phyloP scores from a whole-genome alignment of 2,113 vertebrate species.

The Colossoma macropomum region DNA sequence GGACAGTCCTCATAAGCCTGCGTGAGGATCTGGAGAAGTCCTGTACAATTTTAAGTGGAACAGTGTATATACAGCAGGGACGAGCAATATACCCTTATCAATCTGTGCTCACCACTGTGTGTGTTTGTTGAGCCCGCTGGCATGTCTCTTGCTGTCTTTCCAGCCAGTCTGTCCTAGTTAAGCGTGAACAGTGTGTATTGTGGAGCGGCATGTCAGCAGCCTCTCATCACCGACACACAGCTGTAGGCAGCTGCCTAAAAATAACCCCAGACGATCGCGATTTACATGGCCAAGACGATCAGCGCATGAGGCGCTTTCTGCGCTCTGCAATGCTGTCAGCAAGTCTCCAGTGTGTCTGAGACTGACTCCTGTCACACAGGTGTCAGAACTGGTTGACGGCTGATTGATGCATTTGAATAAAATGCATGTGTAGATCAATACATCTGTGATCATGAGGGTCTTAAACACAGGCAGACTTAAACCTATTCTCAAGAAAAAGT shows the following conservation, averaged over 20 bases:
- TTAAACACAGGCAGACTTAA: neutral
- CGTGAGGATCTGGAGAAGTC: neutral
- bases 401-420: neutral
- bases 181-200: slow-evolving; percentile 15
- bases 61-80: neutral
- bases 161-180: slow-evolving; percentile 26
- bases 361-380: neutral
- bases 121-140: neutral
- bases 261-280: slow-evolving; percentile 35
- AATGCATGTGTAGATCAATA: neutral
- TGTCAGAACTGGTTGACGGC: neutral
- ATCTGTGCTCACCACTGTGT: neutral
- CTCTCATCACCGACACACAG: slow-evolving; percentile 33
- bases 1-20: too few species aligned
- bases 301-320: slow-evolving; percentile 21
- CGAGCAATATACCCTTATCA: neutral
- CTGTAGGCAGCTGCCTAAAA: slow-evolving; percentile 42
- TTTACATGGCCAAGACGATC: slow-evolving; percentile 46
- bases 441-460: neutral
- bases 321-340: neutral
- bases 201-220: slow-evolving; percentile 4
- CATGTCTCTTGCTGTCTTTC: neutral
- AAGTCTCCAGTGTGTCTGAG: slow-evolving; percentile 2
- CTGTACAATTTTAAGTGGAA: neutral
- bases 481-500: neutral